These are phyloP conservation scores for Macrobrachium nipponense DNA, from an alignment of 1,140 invertebrate species.

Conservation along the genomic window DNA sequence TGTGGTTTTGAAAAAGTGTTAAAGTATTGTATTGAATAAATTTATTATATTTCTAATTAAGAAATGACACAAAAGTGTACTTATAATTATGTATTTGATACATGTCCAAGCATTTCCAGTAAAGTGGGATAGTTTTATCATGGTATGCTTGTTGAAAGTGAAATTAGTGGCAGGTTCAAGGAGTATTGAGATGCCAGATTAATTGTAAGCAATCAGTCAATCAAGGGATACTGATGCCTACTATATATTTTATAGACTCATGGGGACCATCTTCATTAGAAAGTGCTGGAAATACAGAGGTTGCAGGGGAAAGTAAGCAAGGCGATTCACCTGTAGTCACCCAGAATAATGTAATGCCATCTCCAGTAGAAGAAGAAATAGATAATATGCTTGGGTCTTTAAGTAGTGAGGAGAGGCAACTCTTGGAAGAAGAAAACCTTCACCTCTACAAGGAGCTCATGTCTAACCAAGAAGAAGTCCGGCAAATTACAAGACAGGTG, in stretches of 20 bases:
- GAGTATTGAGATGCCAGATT: too few relatives aligned
- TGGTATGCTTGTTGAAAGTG: too few relatives aligned
- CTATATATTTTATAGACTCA: neutral
- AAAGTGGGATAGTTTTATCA: too few relatives aligned
- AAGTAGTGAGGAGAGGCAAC: conserved; percentile 88
- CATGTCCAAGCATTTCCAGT: too few relatives aligned
- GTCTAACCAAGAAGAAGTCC: conserved; percentile 79
- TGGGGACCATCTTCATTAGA: neutral
- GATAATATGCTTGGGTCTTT: conserved; percentile 68
- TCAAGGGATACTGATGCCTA: too few relatives aligned
- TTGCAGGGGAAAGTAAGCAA: conserved; percentile 2
- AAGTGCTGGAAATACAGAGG: neutral
- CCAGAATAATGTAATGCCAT: conserved; percentile 14
- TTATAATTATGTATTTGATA: too few relatives aligned
- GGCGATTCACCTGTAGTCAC: neutral
- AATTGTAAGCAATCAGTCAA: neutral
- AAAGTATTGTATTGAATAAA: too few relatives aligned
- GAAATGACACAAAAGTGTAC: too few relatives aligned
- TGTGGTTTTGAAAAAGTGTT: too few relatives aligned
- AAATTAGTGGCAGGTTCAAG: too few relatives aligned
- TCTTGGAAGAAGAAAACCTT: conserved; percentile 88
- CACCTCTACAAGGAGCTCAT: conserved; percentile 88
- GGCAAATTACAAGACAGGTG: conserved; percentile 91
- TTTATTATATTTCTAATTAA: too few relatives aligned
- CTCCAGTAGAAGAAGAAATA: conserved; percentile 41